A percentile compares a stretch with the other conserved stretches of the same genome.
phyloP scores from a whole-genome alignment of 2,888 invertebrate genomes.

The Cephus runcator region DNA sequence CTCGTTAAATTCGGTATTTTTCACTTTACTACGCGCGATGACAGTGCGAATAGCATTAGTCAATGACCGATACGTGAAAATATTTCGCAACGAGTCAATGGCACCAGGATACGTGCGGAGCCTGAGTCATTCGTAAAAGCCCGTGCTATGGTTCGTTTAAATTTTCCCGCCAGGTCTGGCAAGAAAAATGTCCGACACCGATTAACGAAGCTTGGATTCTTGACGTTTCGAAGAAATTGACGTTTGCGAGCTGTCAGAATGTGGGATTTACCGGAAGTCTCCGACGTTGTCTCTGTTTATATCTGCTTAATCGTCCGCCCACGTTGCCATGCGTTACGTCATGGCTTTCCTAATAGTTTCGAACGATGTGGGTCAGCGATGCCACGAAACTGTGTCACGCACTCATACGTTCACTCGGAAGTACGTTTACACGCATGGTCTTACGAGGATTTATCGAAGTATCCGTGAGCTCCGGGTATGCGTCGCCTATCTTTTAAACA shows the following conservation, averaged over 20 bases:
- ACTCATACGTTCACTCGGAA: slow-evolving; percentile 59
- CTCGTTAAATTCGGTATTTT: too few relatives aligned
- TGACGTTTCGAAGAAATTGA: not conserved
- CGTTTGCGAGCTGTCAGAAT: not conserved
- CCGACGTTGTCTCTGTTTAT: not conserved
- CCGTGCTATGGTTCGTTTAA: slow-evolving; percentile 26
- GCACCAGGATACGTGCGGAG: slow-evolving; percentile 21
- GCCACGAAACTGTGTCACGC: slow-evolving; percentile 53
- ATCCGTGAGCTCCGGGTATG: not conserved
- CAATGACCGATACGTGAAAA: slow-evolving; percentile 9
- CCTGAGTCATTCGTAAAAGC: slow-evolving; percentile 48
- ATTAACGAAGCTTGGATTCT: slow-evolving; percentile 8
- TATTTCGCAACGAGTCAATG: slow-evolving; percentile 39
- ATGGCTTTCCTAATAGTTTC: slow-evolving; percentile 26
- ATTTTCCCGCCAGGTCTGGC: too few relatives aligned
- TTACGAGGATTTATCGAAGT: not conserved
- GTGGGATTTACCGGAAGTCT: too few relatives aligned
- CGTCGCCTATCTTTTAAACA: not conserved
- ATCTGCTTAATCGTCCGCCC: not conserved
- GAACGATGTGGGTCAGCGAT: slow-evolving; percentile 20
- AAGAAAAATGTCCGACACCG: too few relatives aligned
- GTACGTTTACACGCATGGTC: slow-evolving; percentile 33
- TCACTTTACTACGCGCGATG: too few relatives aligned
- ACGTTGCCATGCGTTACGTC: slow-evolving; percentile 26
- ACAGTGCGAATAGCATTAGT: too few relatives aligned